Percentiles rank a stretch among this genome's conserved stretches.
phyloP scores from a whole-genome alignment of 2,888 invertebrate species.

The Uloborus plumipes region DNA sequence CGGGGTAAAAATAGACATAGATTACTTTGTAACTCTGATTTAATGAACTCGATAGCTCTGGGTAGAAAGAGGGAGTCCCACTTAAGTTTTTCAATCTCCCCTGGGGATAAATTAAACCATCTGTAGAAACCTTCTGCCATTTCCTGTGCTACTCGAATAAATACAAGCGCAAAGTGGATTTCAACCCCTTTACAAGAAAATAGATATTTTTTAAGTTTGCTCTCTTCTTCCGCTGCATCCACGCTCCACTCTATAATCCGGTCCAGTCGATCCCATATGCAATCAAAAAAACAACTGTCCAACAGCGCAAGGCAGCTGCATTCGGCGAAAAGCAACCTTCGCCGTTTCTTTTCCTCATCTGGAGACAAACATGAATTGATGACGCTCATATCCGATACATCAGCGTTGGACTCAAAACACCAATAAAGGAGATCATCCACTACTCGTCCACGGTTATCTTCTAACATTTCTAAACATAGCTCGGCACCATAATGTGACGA shows the following conservation, averaged over 20 bases:
- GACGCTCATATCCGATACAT: too few species aligned
- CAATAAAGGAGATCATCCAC: neutral
- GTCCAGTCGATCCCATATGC: neutral
- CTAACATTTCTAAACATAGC: neutral
- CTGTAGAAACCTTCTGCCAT: neutral
- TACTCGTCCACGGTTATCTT: neutral
- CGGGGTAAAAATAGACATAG: neutral
- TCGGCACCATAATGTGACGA: neutral
- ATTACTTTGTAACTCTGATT: too few species aligned
- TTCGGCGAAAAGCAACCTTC: neutral
- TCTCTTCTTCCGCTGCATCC: neutral
- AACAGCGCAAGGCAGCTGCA: neutral
- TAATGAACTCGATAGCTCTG: neutral
- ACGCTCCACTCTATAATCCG: neutral
- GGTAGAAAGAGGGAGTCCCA: neutral
- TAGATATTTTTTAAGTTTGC: neutral
- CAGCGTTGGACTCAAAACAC: neutral
- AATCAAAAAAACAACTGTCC: neutral
- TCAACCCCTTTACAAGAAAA: neutral
- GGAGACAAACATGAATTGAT: neutral
- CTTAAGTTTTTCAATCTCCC: neutral
- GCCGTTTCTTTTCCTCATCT: neutral
- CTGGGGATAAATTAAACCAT: neutral
- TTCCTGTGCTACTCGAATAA: neutral
- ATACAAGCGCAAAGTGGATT: neutral